These are phyloP conservation scores for Chroicocephalus ridibundus DNA, from an alignment of 2,113 vertebrate genomes.

Conservation along the genomic window DNA sequence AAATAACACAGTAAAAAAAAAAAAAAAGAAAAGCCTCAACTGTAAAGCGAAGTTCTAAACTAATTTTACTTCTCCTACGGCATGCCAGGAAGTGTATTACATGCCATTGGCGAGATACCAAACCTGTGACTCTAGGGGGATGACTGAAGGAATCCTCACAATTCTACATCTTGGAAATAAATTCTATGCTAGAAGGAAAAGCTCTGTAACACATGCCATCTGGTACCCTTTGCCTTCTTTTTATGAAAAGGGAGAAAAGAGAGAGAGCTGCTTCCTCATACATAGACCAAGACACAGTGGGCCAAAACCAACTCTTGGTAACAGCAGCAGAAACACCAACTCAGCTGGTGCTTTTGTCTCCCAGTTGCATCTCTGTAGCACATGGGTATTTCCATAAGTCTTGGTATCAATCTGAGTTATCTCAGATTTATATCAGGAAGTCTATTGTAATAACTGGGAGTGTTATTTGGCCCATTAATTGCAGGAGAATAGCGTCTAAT, in stretches of 20 bases:
- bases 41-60: conserved; percentile 46
- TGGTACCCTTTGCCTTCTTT: conserved; percentile 16
- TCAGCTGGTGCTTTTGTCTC: neutral
- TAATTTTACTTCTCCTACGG: conserved; percentile 56
- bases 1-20: neutral
- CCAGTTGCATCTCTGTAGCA: neutral
- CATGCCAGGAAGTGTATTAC: conserved; percentile 60
- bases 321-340: neutral
- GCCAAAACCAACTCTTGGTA: neutral
- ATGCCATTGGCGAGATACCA: conserved; percentile 63
- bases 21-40: neutral
- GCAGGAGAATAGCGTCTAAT: conserved; percentile 8
- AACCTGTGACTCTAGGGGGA: conserved; percentile 62
- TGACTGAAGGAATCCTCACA: conserved; percentile 67
- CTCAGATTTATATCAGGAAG: conserved; percentile 2
- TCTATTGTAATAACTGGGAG: neutral
- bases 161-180: conserved; percentile 60
- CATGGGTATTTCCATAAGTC: neutral
- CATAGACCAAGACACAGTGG: neutral
- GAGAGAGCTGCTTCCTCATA: neutral
- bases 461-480: conserved; percentile 29
- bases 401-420: neutral
- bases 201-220: conserved; percentile 50
- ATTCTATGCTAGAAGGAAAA: conserved; percentile 40
- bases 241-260: neutral